These are phyloP conservation scores for Megatriorchis doriae DNA, from an alignment of 2,113 vertebrate species.

Conservation along the genomic window DNA sequence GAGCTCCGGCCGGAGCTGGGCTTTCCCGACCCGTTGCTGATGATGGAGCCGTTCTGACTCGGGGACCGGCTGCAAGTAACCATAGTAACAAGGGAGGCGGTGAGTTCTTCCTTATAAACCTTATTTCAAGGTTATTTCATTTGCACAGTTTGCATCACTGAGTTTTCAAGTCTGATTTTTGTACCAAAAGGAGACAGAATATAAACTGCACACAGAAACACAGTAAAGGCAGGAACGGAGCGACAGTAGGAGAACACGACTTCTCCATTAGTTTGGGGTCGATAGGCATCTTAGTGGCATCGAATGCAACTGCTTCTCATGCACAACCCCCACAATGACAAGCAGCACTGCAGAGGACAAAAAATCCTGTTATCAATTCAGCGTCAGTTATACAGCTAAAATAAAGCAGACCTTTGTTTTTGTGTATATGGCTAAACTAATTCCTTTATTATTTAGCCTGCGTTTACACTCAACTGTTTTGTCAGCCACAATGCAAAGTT, in stretches of 20 bases:
- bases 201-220: background rate
- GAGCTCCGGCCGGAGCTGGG: constrained; percentile 83
- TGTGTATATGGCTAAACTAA: background rate
- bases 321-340: background rate
- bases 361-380: background rate
- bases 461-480: background rate
- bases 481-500: background rate
- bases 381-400: background rate
- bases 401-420: background rate
- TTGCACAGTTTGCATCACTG: constrained; percentile 34
- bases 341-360: background rate
- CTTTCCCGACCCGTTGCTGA: constrained; percentile 94
- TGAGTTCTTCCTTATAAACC: constrained; percentile 74
- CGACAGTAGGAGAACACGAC: background rate
- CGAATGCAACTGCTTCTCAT: background rate
- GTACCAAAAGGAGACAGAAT: background rate
- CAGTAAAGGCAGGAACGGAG: background rate
- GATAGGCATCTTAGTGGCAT: background rate
- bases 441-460: background rate
- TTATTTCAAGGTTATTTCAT: constrained; percentile 73
- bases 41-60: constrained; percentile 92
- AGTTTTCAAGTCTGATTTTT: constrained; percentile 35
- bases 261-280: background rate
- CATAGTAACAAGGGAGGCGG: constrained; percentile 92
- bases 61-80: constrained; percentile 94